A percentile compares a stretch with the other conserved stretches of the same genome.
phyloP scores from a whole-genome alignment of 53 echinoderm and acorn worm genomes.

The Patiria pectinifera region DNA sequence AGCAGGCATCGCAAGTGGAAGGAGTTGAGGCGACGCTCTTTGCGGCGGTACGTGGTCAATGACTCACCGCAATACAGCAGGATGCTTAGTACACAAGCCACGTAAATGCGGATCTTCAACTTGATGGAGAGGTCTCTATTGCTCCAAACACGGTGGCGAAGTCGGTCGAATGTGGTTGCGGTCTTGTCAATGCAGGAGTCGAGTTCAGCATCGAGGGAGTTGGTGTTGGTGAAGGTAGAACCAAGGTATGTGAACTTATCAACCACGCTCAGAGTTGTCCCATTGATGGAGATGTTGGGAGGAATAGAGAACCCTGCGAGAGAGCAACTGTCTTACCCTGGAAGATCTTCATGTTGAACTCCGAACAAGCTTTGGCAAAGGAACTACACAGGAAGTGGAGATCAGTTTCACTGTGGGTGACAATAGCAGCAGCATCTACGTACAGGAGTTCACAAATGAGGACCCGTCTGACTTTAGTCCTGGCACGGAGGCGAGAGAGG shows the following conservation, averaged over 20 bases:
- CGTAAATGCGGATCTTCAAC: background rate
- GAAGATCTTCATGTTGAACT: background rate
- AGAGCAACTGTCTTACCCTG: conserved; percentile 4
- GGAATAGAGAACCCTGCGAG: background rate
- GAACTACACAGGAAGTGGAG: background rate
- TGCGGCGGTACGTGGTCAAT: background rate
- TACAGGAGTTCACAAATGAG: background rate
- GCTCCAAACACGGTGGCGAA: background rate
- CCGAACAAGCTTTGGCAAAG: background rate
- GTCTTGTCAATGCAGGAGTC: conserved; percentile 21
- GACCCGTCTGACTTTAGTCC: background rate
- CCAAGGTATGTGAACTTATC: conserved; percentile 17
- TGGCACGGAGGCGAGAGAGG: background rate
- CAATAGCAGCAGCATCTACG: background rate
- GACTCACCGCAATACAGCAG: background rate
- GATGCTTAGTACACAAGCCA: background rate
- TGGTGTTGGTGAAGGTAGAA: conserved; percentile 26
- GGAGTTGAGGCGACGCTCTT: too few relatives aligned
- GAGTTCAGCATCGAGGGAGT: conserved; percentile 30
- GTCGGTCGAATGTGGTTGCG: conserved; percentile 5
- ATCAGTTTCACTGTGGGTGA: background rate
- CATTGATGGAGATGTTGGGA: background rate
- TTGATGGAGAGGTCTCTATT: conserved; percentile 22
- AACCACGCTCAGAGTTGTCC: conserved; percentile 10
- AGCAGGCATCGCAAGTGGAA: too few relatives aligned